Evolutionary conservation across 2,888 invertebrate species (phyloP).

Genomic region (Hirtodrosophila trivittata): DNA sequence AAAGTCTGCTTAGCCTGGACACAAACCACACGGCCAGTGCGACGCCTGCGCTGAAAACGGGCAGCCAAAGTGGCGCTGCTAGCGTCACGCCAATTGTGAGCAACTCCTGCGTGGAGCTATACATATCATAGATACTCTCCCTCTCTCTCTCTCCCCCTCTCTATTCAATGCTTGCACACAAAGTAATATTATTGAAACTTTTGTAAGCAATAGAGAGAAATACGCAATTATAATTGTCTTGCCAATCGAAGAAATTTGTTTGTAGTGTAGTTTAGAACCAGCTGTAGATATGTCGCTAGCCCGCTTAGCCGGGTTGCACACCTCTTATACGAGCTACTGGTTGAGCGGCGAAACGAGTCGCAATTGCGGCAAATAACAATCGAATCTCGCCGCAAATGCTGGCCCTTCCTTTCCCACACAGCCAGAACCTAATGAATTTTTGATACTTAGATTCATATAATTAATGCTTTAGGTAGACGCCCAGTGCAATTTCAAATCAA

Average conservation of each 20-base stretch:
- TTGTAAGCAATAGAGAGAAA: slow-evolving; percentile 11
- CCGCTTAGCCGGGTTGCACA: slow-evolving; percentile 48
- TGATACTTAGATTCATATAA: slow-evolving; percentile 25
- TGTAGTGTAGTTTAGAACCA: slow-evolving; percentile 65
- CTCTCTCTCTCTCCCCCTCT: neutral
- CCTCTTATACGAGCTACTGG: slow-evolving; percentile 18
- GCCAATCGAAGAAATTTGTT: slow-evolving; percentile 75
- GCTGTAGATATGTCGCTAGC: slow-evolving; percentile 35
- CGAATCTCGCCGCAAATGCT: slow-evolving; percentile 58
- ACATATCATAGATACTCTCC: slow-evolving; percentile 63
- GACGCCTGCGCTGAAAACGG: slow-evolving; percentile 56
- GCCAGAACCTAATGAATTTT: slow-evolving; percentile 52
- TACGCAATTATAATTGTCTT: slow-evolving; percentile 39
- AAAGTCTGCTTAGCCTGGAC: slow-evolving; percentile 64
- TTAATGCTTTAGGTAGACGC: slow-evolving; percentile 60
- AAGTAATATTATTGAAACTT: slow-evolving; percentile 9
- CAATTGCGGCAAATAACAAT: slow-evolving; percentile 10
- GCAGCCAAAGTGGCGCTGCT: slow-evolving; percentile 34
- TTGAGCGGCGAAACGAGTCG: slow-evolving; percentile 36
- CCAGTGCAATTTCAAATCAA: slow-evolving; percentile 59
- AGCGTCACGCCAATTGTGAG: slow-evolving; percentile 62
- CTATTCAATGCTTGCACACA: slow-evolving; percentile 4
- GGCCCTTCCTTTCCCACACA: slow-evolving; percentile 5
- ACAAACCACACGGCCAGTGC: slow-evolving; percentile 44
- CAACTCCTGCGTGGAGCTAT: slow-evolving; percentile 80